These are phyloP conservation scores for Crotalus horridus DNA, from an alignment of 2,113 vertebrate genomes.

Conservation along the genomic window DNA sequence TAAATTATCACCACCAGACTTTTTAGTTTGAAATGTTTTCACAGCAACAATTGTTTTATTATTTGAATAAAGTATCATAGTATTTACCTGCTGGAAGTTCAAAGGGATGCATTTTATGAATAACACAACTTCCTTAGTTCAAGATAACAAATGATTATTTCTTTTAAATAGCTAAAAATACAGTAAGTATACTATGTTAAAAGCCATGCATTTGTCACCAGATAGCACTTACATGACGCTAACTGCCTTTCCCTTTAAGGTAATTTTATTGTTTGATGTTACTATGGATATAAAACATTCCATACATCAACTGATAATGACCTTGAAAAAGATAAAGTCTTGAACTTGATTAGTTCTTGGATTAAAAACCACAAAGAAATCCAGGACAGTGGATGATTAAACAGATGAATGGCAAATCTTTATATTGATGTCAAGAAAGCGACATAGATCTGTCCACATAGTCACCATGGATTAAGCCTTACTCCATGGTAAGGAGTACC, in stretches of 20 bases:
- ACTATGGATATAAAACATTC: background rate
- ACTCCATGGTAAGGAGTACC: no score
- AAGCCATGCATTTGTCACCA: background rate
- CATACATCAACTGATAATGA: background rate
- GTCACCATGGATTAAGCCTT: background rate
- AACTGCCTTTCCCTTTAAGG: background rate
- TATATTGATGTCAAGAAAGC: background rate
- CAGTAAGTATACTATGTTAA: background rate
- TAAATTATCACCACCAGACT: background rate
- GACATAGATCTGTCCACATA: background rate
- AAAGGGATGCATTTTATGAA: background rate
- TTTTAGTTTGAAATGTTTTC: background rate
- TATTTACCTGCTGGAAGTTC: slow-evolving; percentile 13
- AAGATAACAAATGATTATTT: slow-evolving; percentile 29
- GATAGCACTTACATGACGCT: background rate
- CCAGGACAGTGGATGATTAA: background rate
- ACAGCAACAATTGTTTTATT: slow-evolving; percentile 13
- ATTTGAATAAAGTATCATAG: slow-evolving; percentile 12
- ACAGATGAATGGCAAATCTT: background rate
- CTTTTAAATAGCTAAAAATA: background rate
- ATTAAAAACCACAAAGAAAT: background rate
- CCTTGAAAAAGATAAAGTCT: background rate
- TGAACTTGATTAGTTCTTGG: background rate
- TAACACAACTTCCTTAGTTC: slow-evolving; percentile 18
- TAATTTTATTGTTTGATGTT: slow-evolving; percentile 5